phyloP scores from a whole-genome alignment of 2,888 invertebrate species.

The Cosmopolites sordidus region DNA sequence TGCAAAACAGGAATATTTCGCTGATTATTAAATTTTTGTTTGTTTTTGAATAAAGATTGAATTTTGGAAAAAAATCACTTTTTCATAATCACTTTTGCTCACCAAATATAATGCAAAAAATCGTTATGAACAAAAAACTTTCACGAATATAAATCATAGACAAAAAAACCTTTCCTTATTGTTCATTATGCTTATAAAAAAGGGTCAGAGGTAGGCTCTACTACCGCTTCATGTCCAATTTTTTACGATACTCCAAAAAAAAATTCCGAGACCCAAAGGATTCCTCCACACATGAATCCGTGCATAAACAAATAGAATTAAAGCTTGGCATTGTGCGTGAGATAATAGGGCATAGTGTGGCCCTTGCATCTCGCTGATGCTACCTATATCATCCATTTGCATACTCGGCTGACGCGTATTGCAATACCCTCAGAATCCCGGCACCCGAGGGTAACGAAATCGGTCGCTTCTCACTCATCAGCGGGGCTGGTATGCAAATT shows the following conservation, averaged over 20 bases:
- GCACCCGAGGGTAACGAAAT: neutral
- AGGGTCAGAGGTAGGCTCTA: conserved; percentile 8
- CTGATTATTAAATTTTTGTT: too few relatives aligned
- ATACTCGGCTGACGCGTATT: neutral
- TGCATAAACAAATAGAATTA: conserved; percentile 37
- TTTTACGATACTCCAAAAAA: conserved; percentile 22
- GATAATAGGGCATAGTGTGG: conserved; percentile 28
- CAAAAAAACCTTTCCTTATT: conserved; percentile 3
- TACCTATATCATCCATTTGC: neutral
- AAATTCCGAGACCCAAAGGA: conserved; percentile 9
- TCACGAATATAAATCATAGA: neutral
- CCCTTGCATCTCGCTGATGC: neutral
- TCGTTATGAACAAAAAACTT: conserved; percentile 4
- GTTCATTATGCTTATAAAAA: conserved; percentile 9
- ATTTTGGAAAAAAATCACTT: too few relatives aligned
- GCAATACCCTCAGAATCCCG: neutral
- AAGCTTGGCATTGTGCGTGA: conserved; percentile 32
- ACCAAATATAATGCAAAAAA: too few relatives aligned
- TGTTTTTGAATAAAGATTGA: too few relatives aligned
- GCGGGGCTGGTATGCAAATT: conserved; percentile 25
- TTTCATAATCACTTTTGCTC: too few relatives aligned
- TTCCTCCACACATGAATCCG: conserved; percentile 27
- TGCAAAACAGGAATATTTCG: too few relatives aligned
- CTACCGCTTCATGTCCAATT: conserved; percentile 4
- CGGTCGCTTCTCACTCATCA: conserved; percentile 21